These are phyloP conservation scores for Lepidurus apus DNA, from an alignment of 1,140 invertebrate genomes.

Conservation along the genomic window DNA sequence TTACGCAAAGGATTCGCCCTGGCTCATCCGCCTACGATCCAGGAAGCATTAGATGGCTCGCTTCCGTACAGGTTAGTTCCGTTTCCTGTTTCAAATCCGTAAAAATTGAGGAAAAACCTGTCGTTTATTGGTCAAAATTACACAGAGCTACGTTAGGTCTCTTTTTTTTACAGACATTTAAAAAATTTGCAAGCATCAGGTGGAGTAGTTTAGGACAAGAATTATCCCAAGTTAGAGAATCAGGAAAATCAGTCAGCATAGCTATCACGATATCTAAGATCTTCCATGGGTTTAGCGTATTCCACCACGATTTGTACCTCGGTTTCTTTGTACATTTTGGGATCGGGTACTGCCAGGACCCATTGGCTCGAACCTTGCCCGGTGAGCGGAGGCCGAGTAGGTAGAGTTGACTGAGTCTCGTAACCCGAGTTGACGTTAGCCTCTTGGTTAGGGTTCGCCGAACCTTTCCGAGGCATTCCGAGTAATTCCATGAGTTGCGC, in stretches of 20 bases:
- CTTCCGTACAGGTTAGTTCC: conserved; percentile 72
- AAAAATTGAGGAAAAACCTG: conserved; percentile 23
- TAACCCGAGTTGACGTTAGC: neutral
- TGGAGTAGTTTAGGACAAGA: neutral
- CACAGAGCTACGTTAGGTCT: neutral
- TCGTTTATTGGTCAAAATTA: neutral
- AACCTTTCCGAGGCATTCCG: neutral
- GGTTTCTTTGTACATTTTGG: conserved; percentile 69
- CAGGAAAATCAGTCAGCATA: neutral
- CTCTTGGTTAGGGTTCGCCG: neutral
- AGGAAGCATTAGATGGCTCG: conserved; percentile 83
- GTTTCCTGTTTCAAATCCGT: conserved; percentile 33
- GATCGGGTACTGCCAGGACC: conserved; percentile 63
- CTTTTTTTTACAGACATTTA: neutral
- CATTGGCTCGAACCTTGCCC: conserved; percentile 6
- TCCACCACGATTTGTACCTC: conserved; percentile 77
- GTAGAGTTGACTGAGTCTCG: neutral
- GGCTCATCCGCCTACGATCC: conserved; percentile 73
- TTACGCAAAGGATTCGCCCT: conserved; percentile 88
- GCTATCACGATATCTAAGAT: neutral
- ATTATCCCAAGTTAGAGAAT: neutral
- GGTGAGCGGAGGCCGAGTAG: neutral
- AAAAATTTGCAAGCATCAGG: too few relatives aligned
- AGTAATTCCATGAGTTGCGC: neutral
- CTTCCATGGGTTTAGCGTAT: conserved; percentile 61